Percentiles rank a stretch among this genome's conserved stretches.
Evolutionary conservation across 2,797 vertebrate species (phyloP).

Genomic region (Notamacropus eugenii): DNA sequence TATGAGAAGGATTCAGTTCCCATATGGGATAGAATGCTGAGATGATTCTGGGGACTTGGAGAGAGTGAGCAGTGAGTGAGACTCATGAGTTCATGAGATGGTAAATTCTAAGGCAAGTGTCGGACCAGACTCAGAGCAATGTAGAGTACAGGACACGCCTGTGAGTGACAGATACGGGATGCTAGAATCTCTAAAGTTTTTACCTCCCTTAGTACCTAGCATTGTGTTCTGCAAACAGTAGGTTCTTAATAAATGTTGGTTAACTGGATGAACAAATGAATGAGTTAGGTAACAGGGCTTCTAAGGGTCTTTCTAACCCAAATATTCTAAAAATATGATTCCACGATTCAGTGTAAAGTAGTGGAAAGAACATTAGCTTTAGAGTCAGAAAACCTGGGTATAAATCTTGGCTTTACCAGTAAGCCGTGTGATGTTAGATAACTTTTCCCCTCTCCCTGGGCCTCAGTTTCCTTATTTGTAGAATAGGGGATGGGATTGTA

Average conservation of each 20-base stretch:
- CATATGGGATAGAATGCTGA: not conserved
- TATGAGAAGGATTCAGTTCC: not conserved
- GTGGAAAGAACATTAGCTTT: not conserved
- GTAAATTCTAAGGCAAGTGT: not conserved
- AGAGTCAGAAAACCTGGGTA: not conserved
- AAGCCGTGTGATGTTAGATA: not conserved
- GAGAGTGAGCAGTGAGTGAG: not conserved
- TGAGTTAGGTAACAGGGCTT: not conserved
- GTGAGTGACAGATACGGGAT: not conserved
- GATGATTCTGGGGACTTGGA: not conserved
- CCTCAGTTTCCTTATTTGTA: not conserved
- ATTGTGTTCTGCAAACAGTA: not conserved
- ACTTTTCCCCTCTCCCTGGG: not conserved
- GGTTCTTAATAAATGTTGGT: not conserved
- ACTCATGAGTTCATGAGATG: not conserved
- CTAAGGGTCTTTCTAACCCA: not conserved
- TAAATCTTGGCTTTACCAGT: not conserved
- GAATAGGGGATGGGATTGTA: not conserved
- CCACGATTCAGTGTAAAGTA: not conserved
- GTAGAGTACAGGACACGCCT: not conserved
- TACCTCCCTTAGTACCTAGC: not conserved
- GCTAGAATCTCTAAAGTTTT: not conserved
- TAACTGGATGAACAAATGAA: not conserved
- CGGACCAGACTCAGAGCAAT: not conserved
- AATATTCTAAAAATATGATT: not conserved